Conservation (phyloP, 1,140 invertebrate species). For the Zaprionus tsacasi region DNA sequence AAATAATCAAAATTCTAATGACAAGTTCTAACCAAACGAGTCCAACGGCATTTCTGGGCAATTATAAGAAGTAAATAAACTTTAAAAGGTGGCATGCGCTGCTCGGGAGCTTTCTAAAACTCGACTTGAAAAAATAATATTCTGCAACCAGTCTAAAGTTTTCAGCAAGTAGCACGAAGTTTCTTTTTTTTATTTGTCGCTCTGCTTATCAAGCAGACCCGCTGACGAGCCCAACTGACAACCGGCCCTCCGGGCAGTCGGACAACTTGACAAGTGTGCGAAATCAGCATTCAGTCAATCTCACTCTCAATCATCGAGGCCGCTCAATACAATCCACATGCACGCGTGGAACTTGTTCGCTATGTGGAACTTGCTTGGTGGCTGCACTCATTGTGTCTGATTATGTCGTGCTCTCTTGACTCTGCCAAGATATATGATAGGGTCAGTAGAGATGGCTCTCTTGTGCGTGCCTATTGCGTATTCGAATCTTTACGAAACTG, state of each 20-base stretch:
- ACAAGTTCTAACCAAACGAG: constrained; percentile 75
- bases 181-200: constrained; percentile 2
- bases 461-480: constrained; percentile 5
- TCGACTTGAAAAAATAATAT: constrained; percentile 13
- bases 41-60: constrained; percentile 77
- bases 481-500: constrained; percentile 21
- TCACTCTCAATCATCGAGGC: constrained; percentile 13
- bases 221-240: constrained; percentile 8
- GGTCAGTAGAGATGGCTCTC: neutral
- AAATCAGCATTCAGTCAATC: constrained; percentile 33
- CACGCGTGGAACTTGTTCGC: constrained; percentile 22
- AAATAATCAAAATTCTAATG: constrained; percentile 55
- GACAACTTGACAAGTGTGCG: constrained; percentile 24
- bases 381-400: constrained; percentile 5
- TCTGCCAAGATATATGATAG: neutral
- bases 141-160: constrained; percentile 31
- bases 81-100: constrained; percentile 21
- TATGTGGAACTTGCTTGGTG: constrained; percentile 13
- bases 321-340: constrained; percentile 1
- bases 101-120: constrained; percentile 36
- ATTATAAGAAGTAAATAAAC: constrained; percentile 71
- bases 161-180: constrained; percentile 29
- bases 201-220: constrained; percentile 31
- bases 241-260: constrained; percentile 1
- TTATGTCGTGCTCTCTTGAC: neutral